Conservation (phyloP, 1,140 invertebrate species). For the Drosophila kurseongensis region DNA sequence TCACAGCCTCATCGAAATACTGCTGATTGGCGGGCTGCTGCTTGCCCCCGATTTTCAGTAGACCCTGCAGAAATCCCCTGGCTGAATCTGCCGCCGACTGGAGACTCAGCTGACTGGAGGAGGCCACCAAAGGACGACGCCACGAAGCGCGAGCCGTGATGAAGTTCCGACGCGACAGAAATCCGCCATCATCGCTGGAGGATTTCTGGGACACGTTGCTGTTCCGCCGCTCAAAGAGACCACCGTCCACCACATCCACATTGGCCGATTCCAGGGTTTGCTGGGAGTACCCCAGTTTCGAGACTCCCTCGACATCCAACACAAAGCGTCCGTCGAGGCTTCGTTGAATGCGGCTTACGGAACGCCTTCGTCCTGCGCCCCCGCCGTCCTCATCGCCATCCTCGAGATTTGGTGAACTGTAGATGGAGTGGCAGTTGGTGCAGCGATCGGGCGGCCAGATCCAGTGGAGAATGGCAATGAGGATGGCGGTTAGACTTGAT, state of each 20-base stretch:
- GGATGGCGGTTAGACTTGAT: constrained; percentile 93
- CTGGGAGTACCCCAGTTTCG: constrained; percentile 51
- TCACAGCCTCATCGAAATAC: constrained; percentile 44
- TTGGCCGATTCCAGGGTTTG: constrained; percentile 34
- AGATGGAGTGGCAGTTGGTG: constrained; percentile 85
- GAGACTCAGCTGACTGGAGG: constrained; percentile 89
- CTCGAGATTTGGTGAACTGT: constrained; percentile 76
- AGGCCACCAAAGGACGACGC: constrained; percentile 88
- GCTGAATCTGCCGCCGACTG: constrained; percentile 84
- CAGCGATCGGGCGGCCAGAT: constrained; percentile 89
- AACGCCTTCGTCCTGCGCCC: constrained; percentile 36
- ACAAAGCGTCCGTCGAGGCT: constrained; percentile 91
- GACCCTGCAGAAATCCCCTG: constrained; percentile 71
- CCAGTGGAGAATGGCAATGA: constrained; percentile 87
- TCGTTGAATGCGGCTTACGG: constrained; percentile 87
- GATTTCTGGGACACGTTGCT: constrained; percentile 88
- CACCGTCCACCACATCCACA: constrained; percentile 69
- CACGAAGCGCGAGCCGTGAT: constrained; percentile 87
- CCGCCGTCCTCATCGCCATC: constrained; percentile 42
- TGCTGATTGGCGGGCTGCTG: constrained; percentile 18
- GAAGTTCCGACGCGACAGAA: constrained; percentile 86
- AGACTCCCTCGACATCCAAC: constrained; percentile 84
- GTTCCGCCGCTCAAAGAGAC: constrained; percentile 86
- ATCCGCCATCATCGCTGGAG: constrained; percentile 93
- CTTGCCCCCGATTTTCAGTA: constrained; percentile 67